A percentile compares a stretch with the other conserved stretches of the same genome.
phyloP scores from a whole-genome alignment of 2,797 vertebrate genomes.

The Sebastes jordani region DNA sequence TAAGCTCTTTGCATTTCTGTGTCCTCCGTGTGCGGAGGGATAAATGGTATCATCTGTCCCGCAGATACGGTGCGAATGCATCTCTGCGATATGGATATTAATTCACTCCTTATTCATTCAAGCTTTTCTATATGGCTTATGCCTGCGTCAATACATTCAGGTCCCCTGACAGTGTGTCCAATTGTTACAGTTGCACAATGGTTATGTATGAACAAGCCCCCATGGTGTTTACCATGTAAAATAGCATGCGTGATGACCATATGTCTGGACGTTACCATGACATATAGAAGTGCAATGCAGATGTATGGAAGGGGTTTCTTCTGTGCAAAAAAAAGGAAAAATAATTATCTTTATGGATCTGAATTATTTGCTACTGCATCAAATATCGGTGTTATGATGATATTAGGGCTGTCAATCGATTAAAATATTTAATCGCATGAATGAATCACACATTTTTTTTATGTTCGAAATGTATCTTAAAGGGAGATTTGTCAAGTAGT shows the following conservation, averaged over 20 bases:
- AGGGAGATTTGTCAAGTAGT: too few relatives aligned
- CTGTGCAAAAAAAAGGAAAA: neutral
- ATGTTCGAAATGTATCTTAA: too few relatives aligned
- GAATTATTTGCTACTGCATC: neutral
- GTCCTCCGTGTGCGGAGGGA: slow-evolving; percentile 41
- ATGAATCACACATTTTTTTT: too few relatives aligned
- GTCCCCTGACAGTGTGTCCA: slow-evolving; percentile 9
- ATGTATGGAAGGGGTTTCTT: neutral
- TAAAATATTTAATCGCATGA: too few relatives aligned
- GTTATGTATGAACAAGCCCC: neutral
- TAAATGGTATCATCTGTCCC: slow-evolving; percentile 66
- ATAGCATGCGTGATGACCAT: neutral
- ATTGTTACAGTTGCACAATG: slow-evolving; percentile 28
- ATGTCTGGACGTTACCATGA: neutral
- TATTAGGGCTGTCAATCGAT: neutral
- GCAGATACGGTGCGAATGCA: slow-evolving; percentile 57
- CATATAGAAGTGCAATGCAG: neutral
- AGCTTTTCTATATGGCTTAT: slow-evolving; percentile 27
- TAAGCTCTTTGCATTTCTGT: slow-evolving; percentile 67
- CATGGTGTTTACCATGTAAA: neutral
- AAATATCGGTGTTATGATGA: neutral
- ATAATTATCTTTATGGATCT: neutral
- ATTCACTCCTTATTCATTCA: slow-evolving; percentile 55
- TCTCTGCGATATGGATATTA: slow-evolving; percentile 66
- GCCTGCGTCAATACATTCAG: slow-evolving; percentile 18